Evolutionary conservation across 2,888 invertebrate species (phyloP).

Genomic region (Platycheirus albimanus): DNA sequence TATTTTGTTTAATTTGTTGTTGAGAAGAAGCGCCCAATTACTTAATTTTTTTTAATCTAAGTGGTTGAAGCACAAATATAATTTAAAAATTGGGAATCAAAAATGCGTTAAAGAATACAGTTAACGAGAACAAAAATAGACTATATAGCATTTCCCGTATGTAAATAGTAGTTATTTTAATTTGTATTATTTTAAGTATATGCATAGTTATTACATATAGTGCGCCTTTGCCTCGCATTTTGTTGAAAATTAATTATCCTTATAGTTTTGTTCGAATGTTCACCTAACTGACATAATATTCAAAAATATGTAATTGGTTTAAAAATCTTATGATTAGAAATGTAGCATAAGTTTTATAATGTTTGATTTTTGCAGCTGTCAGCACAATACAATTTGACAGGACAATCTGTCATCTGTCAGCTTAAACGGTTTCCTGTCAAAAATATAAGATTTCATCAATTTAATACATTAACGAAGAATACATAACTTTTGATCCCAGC

Average conservation of each 20-base stretch:
- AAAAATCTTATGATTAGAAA: too few species aligned
- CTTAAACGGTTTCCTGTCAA: too few species aligned
- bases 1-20: conserved; percentile 45
- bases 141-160: conserved; percentile 24
- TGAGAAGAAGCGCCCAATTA: conserved; percentile 56
- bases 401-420: too few species aligned
- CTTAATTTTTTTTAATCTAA: conserved; percentile 60
- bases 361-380: too few species aligned
- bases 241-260: conserved; percentile 30
- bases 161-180: conserved; percentile 38
- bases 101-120: conserved; percentile 3
- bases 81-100: conserved; percentile 41
- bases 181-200: conserved; percentile 21
- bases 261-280: conserved; percentile 25
- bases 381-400: too few species aligned
- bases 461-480: too few species aligned
- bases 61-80: conserved; percentile 41
- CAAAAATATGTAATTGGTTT: too few species aligned
- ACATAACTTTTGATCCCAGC: too few species aligned
- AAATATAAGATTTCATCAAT: too few species aligned
- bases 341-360: too few species aligned
- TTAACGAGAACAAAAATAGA: conserved; percentile 1
- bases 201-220: conserved; percentile 18
- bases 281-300: too few species aligned
- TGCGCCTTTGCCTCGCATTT: conserved; percentile 51